Base-by-base conservation (phyloP, 2,888 invertebrate species). In the Lochmaea capreae region DNA sequence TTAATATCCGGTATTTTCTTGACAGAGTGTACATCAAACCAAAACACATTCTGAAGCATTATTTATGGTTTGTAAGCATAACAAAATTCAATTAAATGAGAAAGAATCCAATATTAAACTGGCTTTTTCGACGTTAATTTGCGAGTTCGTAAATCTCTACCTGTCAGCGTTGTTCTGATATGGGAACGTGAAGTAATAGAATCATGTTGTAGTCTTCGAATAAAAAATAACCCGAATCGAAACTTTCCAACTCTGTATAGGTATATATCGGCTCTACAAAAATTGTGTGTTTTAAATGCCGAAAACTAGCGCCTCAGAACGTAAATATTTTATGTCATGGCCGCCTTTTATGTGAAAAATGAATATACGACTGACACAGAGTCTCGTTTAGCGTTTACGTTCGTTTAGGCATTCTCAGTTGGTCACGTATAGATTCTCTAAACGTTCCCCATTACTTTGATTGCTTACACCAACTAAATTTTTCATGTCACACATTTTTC, bases 271-370 rank as follows among this genome's bases (percentile, higher is more conserved):
- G 9, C 39, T 61, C 46, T 59, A 16, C 52, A 62, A 68, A 68
- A 68, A 61, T 61, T 49, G 68, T 62, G 61, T 68, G 68, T 62
- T 68, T 68, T 68, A 68, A 68, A 68, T 61, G 68, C 33, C 68
- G 52, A 68, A 68, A 49, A 68, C n/a, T 62, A 52, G 49, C 33
- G 68, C 61, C n/a, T 61, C 61, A 16, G 16, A 61, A 49, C 49
- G 61, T 67, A 39, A 68, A 68, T 68, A 68, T 62, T 68, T 68
- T 62, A 68, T 68, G 62, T 33, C 68, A 68, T 39, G 68, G 26
- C 61, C 9, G 18, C n/a, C 49, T 68, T 67, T 68, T 68, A 68
- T 68, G 68, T 68, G 68, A 68, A 68, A 68, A 68, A 68, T 68
- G 68, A 68, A 68, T 68, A 68, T 62, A 62, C 68, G 61, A 52